Evolutionary conservation across 2,888 invertebrate species (phyloP), one percentile per base, ranked within the genome.

Genomic region (Phlogophora meticulosa): DNA sequence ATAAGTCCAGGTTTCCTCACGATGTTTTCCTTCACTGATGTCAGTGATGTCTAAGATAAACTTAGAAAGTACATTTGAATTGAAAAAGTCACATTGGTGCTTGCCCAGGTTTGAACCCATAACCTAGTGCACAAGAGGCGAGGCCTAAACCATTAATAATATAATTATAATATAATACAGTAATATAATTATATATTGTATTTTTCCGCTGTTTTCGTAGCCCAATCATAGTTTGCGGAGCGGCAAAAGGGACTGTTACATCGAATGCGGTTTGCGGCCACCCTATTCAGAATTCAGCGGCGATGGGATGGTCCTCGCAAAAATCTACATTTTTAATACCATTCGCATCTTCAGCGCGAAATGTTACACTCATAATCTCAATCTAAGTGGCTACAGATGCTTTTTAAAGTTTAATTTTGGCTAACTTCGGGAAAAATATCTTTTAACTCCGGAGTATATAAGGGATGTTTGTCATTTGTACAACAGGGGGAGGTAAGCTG

Each of bases 241-340:
- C 80, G 68, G 82, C 80, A 85, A 86, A 86, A 86, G 82, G 81
- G 83, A 81, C 72, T 83, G 83, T 72, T 83, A 85, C 83, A 75
- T 64, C 69, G 75, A 79, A 66, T 78, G 80, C 79, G 85, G 84
- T 82, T 79, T 57, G 63, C 83, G 80, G 15, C 77, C 76, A 75
- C 76, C 72, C 81, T 86, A 76, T 86, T 88, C 85, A 84, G 71
- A 81, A 87, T 88, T 88, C 84, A 82, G 66, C 52, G 64, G 43
- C 48, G 68, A 70, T 76, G 65, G 75, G 73, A 62, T 64, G 75
- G 78, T 82, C 82, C 76, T 76, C 79, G 49, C 69, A 72, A 80
- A 87, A 85, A 83, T 84, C 68, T 87, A 80, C 81, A 87, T 86
- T 85, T 88, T 89, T 84, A 87, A 86, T 85, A 71, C 59, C 53